Evolutionary conservation across 2,113 vertebrate genomes (phyloP), one percentile per base, ranked within the genome.

Genomic region (Callospermophilus lateralis): DNA sequence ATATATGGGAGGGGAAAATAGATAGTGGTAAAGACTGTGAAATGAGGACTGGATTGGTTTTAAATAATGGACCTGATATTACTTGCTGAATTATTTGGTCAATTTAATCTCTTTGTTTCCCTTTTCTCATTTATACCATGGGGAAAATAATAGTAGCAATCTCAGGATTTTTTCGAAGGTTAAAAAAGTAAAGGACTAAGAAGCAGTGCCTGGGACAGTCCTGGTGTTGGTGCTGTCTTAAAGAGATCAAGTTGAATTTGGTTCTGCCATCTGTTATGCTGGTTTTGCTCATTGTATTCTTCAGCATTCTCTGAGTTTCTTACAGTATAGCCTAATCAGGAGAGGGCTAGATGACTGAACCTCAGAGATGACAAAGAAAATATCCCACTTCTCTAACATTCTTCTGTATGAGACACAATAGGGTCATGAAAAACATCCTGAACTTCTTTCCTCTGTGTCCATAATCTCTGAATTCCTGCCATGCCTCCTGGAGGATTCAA

Each of bases 241-340:
- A 12, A 83, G 68, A 81, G 30, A 42, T 67, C 34, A 92, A 81
- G 15, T 84, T 84, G 37, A 67, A 58, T 95, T 92, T 79, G n/a
- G 76, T 67, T 92, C 68, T 95, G 39, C 24, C 34, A 16, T 70
- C 78, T 95, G 13, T 87, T 90, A 37, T 8, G 39, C 28, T 93
- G 37, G 32, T 72, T 81, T 80, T 95, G 68, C 17, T 63, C 22
- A 32, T 74, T 24, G 3, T 92, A 37, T 30, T 63, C 8, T 78
- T 95, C 48, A 55, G 70, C 67, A 55, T 68, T 93, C n/a, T 76
- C 77, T 77, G 12, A 45, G 20, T 72, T 94, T 58, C 89, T 11
- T 84, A 42, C 45, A 78, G 15, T 4, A 4, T 76, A 37, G 32
- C 39, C 53, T 89, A 20, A 30, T 78, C 22, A 45, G 28, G 3